A percentile compares a stretch with the other conserved stretches of the same genome.
These are phyloP conservation scores for Loriculus beryllinus DNA, from an alignment of 2,797 vertebrate genomes.

Conservation along the genomic window DNA sequence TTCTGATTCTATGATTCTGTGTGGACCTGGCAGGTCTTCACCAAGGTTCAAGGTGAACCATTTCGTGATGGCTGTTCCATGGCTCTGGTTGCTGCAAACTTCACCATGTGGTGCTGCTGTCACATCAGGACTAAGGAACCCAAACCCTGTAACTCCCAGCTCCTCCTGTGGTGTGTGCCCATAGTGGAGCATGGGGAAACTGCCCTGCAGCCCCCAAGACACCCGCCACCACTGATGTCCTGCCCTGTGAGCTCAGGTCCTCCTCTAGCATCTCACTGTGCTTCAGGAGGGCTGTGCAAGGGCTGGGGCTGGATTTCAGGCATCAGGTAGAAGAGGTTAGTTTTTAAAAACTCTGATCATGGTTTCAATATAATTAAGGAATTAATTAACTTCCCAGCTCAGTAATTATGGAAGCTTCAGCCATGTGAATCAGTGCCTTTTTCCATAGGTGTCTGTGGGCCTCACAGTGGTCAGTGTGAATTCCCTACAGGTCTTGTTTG, in stretches of 20 bases:
- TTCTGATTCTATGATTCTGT: too few relatives aligned
- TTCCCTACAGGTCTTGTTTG: not conserved
- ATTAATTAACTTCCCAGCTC: constrained; percentile 16
- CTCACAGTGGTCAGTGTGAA: not conserved
- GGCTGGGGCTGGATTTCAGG: not conserved
- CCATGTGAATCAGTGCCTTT: not conserved
- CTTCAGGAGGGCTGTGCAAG: not conserved
- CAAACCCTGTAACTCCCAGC: not conserved
- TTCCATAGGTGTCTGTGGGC: not conserved
- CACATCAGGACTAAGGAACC: not conserved
- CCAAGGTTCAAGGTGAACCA: not conserved
- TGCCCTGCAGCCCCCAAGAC: not conserved
- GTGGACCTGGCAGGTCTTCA: not conserved
- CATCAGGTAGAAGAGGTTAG: not conserved
- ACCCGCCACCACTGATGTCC: accelerated
- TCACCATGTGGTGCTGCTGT: not conserved
- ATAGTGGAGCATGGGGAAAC: not conserved
- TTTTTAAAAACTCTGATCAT: not conserved
- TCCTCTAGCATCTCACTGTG: not conserved
- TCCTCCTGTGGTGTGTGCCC: not conserved
- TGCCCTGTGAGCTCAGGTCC: not conserved
- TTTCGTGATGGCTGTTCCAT: not conserved
- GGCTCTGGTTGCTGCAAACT: not conserved
- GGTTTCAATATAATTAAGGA: not conserved
- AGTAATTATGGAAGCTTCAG: not conserved